Conservation (phyloP, 2,888 invertebrate species). For the Melipona bicolor region DNA sequence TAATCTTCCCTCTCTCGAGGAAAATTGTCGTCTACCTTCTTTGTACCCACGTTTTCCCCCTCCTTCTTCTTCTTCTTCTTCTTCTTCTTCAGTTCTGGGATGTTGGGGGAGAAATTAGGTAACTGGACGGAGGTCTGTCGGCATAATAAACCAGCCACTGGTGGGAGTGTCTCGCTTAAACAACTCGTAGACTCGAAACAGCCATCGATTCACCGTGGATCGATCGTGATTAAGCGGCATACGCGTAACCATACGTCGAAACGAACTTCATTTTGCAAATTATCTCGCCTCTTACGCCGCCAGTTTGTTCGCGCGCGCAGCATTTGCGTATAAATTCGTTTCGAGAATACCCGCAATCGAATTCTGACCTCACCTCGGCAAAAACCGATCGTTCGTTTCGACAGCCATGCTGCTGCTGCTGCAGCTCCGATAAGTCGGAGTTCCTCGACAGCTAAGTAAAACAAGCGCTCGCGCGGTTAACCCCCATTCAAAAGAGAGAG, state of each 20-base stretch:
- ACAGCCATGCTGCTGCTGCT: background rate
- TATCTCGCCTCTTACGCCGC: background rate
- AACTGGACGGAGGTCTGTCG: background rate
- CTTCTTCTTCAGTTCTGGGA: background rate
- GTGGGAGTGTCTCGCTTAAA: background rate
- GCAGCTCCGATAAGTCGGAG: background rate
- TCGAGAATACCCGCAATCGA: background rate
- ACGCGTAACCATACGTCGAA: background rate
- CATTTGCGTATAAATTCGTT: too few species aligned
- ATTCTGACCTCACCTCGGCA: background rate
- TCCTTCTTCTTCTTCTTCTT: background rate
- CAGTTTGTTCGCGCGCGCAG: background rate
- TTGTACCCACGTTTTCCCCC: background rate
- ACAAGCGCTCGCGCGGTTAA: background rate
- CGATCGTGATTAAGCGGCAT: constrained; percentile 54
- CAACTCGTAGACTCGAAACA: background rate
- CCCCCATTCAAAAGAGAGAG: background rate
- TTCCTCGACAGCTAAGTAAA: constrained; percentile 12
- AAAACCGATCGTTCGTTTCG: background rate
- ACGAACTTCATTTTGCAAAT: background rate
- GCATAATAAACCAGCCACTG: background rate
- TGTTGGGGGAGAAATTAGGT: background rate
- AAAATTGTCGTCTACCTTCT: constrained; percentile 10
- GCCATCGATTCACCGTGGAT: constrained; percentile 52
- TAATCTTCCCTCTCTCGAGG: constrained; percentile 38